Conservation (phyloP, 2,797 vertebrate genomes). For the Spinus olivaceus region DNA sequence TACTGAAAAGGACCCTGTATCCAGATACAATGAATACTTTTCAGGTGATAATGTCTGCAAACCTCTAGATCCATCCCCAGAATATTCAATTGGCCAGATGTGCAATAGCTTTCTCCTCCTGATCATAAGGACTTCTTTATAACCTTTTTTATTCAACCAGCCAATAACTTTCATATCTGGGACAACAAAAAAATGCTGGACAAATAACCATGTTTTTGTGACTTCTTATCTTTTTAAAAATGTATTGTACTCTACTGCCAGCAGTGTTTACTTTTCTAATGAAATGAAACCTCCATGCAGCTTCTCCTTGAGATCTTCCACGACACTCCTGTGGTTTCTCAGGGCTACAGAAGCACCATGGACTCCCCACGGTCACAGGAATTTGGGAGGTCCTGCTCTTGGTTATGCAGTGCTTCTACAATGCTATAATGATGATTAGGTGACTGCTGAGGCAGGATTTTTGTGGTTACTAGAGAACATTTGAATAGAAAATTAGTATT, state of each 20-base stretch:
- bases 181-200: not conserved
- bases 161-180: not conserved
- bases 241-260: not conserved
- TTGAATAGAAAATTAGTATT: not conserved
- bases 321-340: not conserved
- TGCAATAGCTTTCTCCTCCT: not conserved
- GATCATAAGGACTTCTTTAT: not conserved
- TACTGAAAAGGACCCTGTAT: not conserved
- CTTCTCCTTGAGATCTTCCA: accelerated
- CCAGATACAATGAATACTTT: not conserved
- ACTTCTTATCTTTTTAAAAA: not conserved
- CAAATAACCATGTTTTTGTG: not conserved
- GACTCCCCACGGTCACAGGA: not conserved
- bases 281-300: not conserved
- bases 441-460: not conserved
- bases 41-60: not conserved
- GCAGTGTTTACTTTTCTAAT: not conserved
- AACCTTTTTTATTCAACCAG: not conserved
- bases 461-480: not conserved
- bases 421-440: not conserved
- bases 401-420: not conserved
- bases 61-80: not conserved
- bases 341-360: not conserved
- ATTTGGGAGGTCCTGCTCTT: not conserved
- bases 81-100: not conserved